Conservation (phyloP, 2,113 vertebrate genomes). For the Smithornis capensis region DNA sequence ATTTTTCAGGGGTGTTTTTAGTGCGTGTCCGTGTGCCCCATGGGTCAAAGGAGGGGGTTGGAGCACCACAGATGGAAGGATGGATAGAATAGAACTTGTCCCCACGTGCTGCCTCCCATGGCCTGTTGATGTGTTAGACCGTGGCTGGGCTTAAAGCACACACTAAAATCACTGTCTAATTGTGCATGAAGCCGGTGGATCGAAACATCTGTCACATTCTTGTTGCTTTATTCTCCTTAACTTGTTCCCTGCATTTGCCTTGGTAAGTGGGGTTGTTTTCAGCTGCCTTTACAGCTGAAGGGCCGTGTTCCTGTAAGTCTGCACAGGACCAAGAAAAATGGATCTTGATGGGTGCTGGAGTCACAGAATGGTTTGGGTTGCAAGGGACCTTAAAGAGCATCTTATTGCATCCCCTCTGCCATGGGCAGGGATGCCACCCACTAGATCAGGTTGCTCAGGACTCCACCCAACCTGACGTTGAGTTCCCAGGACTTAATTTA, state of each 20-base stretch:
- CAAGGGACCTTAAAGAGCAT: not conserved
- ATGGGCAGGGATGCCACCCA: not conserved
- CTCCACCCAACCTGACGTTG: not conserved
- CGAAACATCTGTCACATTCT: not conserved
- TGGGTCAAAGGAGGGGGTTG: no score
- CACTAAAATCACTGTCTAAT: not conserved
- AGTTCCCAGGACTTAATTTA: not conserved
- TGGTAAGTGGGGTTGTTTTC: not conserved
- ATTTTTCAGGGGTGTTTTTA: not conserved
- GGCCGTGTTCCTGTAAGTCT: not conserved
- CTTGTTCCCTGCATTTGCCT: not conserved
- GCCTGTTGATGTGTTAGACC: not conserved
- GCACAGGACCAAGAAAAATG: not conserved
- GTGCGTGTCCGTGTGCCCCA: accelerated
- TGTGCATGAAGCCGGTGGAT: not conserved
- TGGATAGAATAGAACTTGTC: accelerated
- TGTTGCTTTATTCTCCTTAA: not conserved
- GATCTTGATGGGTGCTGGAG: not conserved
- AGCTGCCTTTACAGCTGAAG: not conserved
- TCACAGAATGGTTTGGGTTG: not conserved
- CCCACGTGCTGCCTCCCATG: not conserved
- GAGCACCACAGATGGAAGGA: not conserved
- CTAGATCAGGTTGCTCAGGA: not conserved
- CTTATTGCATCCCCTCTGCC: not conserved
- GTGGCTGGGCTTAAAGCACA: not conserved